These are phyloP conservation scores for Enteromius argenteus DNA, from an alignment of 2,797 vertebrate species.

Conservation along the genomic window DNA sequence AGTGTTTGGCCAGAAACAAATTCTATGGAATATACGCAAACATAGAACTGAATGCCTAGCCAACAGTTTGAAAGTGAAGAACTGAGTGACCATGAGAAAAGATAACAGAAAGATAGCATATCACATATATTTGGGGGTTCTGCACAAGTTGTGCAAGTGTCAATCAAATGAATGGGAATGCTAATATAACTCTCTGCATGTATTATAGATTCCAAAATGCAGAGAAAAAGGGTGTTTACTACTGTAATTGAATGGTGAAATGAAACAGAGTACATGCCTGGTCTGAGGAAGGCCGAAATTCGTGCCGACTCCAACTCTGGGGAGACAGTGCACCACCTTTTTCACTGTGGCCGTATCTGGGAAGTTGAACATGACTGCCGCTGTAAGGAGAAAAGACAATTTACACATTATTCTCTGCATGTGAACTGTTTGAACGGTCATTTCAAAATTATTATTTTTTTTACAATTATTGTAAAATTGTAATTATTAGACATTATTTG, in stretches of 20 bases:
- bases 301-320: slow-evolving; percentile 95
- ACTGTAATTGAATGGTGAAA: background rate
- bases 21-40: background rate
- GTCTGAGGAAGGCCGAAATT: slow-evolving; percentile 96
- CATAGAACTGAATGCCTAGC: background rate
- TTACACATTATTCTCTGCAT: background rate
- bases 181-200: background rate
- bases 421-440: background rate
- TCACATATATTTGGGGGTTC: background rate
- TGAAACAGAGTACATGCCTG: slow-evolving; percentile 77
- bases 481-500: background rate
- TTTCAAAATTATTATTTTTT: background rate
- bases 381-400: slow-evolving; percentile 71
- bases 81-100: background rate
- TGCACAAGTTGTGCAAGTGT: background rate
- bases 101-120: background rate
- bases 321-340: slow-evolving; percentile 94
- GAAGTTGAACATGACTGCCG: slow-evolving; percentile 97
- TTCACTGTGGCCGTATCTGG: slow-evolving; percentile 92
- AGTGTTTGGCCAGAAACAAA: background rate
- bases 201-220: slow-evolving; percentile 27
- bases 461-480: background rate
- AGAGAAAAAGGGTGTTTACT: background rate
- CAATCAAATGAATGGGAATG: background rate
- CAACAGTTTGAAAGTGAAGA: background rate